These are phyloP conservation scores for Eristalis tenax DNA, from an alignment of 2,888 invertebrate species.

Conservation along the genomic window DNA sequence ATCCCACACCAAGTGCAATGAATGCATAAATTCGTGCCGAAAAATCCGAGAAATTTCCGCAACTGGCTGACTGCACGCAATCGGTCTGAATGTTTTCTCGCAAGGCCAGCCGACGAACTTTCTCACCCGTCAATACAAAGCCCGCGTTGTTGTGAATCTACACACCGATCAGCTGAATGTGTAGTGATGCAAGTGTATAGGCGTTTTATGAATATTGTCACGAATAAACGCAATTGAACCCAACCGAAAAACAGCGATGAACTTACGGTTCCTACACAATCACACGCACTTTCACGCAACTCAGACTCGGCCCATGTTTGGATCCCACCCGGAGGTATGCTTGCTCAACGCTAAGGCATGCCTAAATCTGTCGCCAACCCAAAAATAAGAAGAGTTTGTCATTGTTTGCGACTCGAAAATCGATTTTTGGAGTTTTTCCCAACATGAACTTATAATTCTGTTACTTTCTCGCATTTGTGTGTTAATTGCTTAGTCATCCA, in stretches of 20 bases:
- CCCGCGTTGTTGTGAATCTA: neutral
- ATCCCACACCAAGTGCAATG: neutral
- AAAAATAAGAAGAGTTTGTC: neutral
- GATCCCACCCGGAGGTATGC: neutral
- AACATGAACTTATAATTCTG: conserved; percentile 3
- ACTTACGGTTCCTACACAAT: neutral
- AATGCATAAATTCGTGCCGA: neutral
- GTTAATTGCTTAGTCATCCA: conserved; percentile 17
- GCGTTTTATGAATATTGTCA: neutral
- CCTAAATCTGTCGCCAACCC: neutral
- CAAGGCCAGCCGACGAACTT: neutral
- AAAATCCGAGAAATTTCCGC: neutral
- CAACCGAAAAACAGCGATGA: neutral
- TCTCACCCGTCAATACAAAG: neutral
- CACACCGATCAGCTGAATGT: neutral
- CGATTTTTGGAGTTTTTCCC: neutral
- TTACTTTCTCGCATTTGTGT: conserved; percentile 16
- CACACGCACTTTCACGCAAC: neutral
- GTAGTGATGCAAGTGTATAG: neutral
- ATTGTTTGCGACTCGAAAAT: neutral
- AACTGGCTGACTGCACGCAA: neutral
- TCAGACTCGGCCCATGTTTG: neutral
- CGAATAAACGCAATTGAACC: neutral
- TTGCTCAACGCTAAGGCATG: neutral
- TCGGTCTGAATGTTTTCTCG: neutral